phyloP scores from a whole-genome alignment of 2,113 vertebrate genomes.

The Orcinus orca region DNA sequence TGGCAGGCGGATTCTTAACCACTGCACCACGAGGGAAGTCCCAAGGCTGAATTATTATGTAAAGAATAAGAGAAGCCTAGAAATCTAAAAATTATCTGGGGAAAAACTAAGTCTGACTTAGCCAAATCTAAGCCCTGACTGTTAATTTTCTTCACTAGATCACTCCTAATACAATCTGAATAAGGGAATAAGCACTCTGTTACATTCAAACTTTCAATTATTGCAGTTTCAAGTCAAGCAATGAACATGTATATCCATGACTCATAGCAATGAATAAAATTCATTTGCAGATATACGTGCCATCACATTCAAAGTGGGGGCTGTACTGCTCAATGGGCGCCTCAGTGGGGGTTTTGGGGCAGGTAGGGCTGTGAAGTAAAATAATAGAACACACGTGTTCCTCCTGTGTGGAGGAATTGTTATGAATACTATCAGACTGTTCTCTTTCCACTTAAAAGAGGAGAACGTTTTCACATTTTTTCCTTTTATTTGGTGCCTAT shows the following conservation, averaged over 20 bases:
- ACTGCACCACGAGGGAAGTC: too few species aligned
- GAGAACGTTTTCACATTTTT: neutral
- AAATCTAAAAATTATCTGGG: neutral
- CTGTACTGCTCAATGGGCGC: neutral
- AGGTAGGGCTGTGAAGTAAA: neutral
- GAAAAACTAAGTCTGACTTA: neutral
- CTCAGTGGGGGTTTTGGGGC: neutral
- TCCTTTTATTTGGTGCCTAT: neutral
- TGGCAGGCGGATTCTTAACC: too few species aligned
- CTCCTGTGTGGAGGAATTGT: neutral
- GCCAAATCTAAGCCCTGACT: neutral
- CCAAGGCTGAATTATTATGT: neutral
- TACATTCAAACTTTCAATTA: neutral
- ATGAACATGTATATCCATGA: neutral
- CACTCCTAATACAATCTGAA: neutral
- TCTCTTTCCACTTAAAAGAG: neutral
- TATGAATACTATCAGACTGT: neutral
- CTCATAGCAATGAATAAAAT: constrained; percentile 16
- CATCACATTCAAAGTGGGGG: neutral
- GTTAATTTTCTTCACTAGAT: constrained; percentile 12
- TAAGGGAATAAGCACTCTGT: neutral
- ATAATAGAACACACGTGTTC: neutral
- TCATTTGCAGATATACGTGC: neutral
- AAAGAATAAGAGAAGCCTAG: neutral
- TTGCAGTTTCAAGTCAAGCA: neutral